Evolutionary conservation across 2,113 vertebrate species (phyloP), one percentile per base, ranked within the genome.

Genomic region (Nothobranchius kuhntae): DNA sequence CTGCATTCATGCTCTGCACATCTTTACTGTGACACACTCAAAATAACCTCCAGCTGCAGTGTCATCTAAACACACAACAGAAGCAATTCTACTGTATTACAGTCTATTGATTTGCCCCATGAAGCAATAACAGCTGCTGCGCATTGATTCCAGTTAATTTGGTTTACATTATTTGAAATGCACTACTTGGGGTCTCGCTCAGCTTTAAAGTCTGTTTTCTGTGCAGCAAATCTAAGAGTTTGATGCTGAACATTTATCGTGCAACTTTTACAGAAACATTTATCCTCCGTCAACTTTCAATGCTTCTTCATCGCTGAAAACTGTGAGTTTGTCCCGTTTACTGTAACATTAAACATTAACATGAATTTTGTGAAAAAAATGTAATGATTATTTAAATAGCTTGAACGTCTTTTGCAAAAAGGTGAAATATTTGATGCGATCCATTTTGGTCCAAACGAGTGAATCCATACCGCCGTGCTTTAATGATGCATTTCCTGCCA

Each of bases 81-180:
- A 86, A 85, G 77, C 76, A 71, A 80, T 80, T 77, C 48, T 77
- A 56, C 65, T 67, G 62, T 65, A 57, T 86, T 84, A 82, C 65
- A 55, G 36, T 61, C 38, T 83, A 90, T 88, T 86, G 84, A 90
- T 90, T 84, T 81, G 65, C 68, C 50, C 53, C 12, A 58, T 84
- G 70, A 75, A 78, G 83, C 70, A 81, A 74, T 83, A 86, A 77
- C 71, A 83, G 57, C 75, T 61, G 61, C 71, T 47, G 46, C 53
- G 53, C 72, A 90, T 88, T 68, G 84, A 86, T 80, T 48, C 21
- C 9, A 62, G 7, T n/a, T 82, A 78, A 84, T 85, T 82, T 73
- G 57, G 66, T 72, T 78, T 71, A 74, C 60, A 47, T 80, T 73
- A 72, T 73, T 56, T 80, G 53, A 71, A 70, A 81, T 52, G 46